Base-by-base conservation (phyloP, 2,113 vertebrate genomes). In the Saccopteryx bilineata region DNA sequence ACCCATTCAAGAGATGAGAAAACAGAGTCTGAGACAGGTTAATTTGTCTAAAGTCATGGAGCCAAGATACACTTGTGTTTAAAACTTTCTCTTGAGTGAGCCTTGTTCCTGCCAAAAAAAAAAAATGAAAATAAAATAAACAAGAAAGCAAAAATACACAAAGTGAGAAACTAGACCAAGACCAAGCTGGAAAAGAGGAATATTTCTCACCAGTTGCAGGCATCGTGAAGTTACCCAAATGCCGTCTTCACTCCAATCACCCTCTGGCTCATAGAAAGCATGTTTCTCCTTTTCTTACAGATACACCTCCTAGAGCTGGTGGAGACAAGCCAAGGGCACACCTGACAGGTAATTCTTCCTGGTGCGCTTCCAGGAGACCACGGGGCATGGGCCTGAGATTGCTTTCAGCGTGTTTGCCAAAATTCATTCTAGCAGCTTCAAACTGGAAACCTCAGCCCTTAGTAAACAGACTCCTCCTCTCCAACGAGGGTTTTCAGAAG, bases 271-370 rank as follows among this genome's bases (percentile, higher is more conserved):
- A 86, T 23, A 72, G 23, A 92, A 92, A 84, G 26, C 23, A 61
- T 79, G 12, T 93, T 93, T 94, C 52, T 56, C 2, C 5, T 90
- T 86, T 94, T 17, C 8, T 95, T 97, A 94, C 93, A 87, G 98
- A 92, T 1, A 26, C 10, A 0, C 50, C 93, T 93, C 15, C 80
- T 66, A 95, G 93, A 90, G 50, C 19, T 46, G 65, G 75, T 1
- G 85, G 93, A 23, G 96, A 98, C 52, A 99, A 98, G 87, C 98
- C 98, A 28, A 97, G 98, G 90, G 98, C 98, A 0, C 98, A 99
- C 33, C 97, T 99, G 93, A 98, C 98, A 98, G 98, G 98, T 99
- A 98, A 97, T 80, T 63, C 11, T 86, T 54, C 52, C 11, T 60
- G 9, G 11, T 60, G 46, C 66, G 31, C 50, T 69, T 65, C 28